Evolutionary conservation across 2,888 invertebrate genomes (phyloP).

Genomic region (Dysmachus trigonus): DNA sequence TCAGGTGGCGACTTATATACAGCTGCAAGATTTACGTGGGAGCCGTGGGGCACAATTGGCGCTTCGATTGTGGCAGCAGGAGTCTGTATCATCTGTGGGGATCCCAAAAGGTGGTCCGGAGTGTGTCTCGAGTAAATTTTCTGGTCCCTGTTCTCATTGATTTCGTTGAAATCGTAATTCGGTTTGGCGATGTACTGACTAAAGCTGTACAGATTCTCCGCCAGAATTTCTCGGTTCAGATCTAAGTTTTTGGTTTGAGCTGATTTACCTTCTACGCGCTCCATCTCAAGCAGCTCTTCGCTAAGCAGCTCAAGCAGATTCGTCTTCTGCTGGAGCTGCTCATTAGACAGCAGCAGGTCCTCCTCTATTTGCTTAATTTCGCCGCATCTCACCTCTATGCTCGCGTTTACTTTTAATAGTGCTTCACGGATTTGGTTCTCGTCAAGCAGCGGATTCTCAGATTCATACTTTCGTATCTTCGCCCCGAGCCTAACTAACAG

Average conservation of each 20-base stretch:
- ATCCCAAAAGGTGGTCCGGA: not conserved
- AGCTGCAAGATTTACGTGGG: not conserved
- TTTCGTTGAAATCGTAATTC: slow-evolving; percentile 49
- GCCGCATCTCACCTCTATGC: slow-evolving; percentile 65
- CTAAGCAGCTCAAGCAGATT: slow-evolving; percentile 68
- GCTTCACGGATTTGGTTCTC: slow-evolving; percentile 66
- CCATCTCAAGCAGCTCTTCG: slow-evolving; percentile 61
- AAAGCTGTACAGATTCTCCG: slow-evolving; percentile 47
- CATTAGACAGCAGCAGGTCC: slow-evolving; percentile 67
- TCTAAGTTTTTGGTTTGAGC: slow-evolving; percentile 14
- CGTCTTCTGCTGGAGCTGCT: slow-evolving; percentile 67
- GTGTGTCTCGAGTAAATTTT: slow-evolving; percentile 21
- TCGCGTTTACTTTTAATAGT: slow-evolving; percentile 64
- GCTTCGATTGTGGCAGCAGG: not conserved
- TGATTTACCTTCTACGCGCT: not conserved
- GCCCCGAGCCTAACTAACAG: slow-evolving; percentile 73
- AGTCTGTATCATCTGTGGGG: not conserved
- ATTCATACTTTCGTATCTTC: slow-evolving; percentile 70
- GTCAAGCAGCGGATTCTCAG: slow-evolving; percentile 61
- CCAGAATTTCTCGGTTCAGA: slow-evolving; percentile 33
- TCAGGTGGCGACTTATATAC: not conserved
- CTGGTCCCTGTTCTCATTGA: slow-evolving; percentile 45
- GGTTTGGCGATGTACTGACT: slow-evolving; percentile 49
- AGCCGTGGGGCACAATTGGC: not conserved
- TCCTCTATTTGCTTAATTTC: slow-evolving; percentile 68